A percentile compares a stretch with the other conserved stretches of the same genome.
These are phyloP conservation scores for Mesochorus sp. DNA, from an alignment of 2,888 invertebrate species.

Conservation along the genomic window DNA sequence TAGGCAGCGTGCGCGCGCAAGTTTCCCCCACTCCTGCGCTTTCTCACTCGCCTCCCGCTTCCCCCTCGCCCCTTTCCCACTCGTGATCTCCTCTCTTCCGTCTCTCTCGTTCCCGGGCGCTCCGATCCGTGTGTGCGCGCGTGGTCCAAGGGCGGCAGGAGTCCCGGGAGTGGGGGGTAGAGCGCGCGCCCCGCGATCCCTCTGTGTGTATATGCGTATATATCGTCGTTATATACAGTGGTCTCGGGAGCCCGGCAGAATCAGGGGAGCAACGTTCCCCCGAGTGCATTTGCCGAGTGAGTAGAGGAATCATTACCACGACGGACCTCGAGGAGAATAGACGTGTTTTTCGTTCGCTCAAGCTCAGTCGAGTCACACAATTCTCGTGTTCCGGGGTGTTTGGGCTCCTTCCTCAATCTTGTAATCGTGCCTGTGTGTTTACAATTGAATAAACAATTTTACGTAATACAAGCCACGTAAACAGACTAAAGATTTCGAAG, in stretches of 20 bases:
- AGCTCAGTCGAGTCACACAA: constrained; percentile 78
- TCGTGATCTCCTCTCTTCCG: constrained; percentile 39
- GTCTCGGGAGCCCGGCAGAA: constrained; percentile 62
- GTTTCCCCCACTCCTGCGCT: constrained; percentile 27
- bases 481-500: no score
- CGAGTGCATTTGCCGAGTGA: constrained; percentile 70
- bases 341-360: constrained; percentile 77
- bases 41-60: constrained; percentile 29
- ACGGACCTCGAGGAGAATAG: constrained; percentile 80
- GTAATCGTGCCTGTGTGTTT: no score
- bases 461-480: no score
- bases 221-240: constrained; percentile 40
- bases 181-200: constrained; percentile 46
- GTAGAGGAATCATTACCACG: constrained; percentile 79
- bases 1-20: constrained; percentile 64
- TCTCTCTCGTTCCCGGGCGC: constrained; percentile 61
- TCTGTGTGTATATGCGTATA: constrained; percentile 45
- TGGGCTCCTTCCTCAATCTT: constrained; percentile 54
- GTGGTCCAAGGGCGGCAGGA: constrained; percentile 51
- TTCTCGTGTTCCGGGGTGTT: constrained; percentile 61
- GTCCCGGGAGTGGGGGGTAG: constrained; percentile 23
- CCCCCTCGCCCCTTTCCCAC: neutral
- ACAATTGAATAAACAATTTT: no score
- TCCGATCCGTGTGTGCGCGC: constrained; percentile 36
- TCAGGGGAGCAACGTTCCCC: constrained; percentile 74